phyloP scores from a whole-genome alignment of 1,140 invertebrate species.

The Cecropterus lyciades region DNA sequence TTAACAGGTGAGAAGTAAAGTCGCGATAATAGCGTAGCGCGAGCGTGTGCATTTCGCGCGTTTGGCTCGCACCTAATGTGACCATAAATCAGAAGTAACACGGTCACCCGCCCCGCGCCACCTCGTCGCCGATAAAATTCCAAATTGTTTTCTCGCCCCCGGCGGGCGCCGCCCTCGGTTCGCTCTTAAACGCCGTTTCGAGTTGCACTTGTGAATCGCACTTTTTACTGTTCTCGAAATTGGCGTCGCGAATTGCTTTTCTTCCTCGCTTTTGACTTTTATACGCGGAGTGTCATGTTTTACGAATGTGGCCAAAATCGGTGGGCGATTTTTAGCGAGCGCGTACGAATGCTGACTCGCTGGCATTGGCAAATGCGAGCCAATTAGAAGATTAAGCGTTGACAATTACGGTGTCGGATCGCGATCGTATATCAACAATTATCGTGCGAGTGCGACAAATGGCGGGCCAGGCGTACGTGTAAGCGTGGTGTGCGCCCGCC shows the following conservation, averaged over 20 bases:
- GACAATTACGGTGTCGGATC: constrained; percentile 81
- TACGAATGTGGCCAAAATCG: constrained; percentile 53
- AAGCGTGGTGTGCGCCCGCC: constrained; percentile 55
- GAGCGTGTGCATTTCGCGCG: constrained; percentile 63
- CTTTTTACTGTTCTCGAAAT: constrained; percentile 82
- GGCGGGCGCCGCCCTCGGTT: constrained; percentile 77
- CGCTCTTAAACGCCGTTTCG: constrained; percentile 82
- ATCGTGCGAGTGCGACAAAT: constrained; percentile 81
- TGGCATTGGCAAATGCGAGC: constrained; percentile 82
- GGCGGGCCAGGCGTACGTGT: constrained; percentile 64
- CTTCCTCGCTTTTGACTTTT: constrained; percentile 53
- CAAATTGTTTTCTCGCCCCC: constrained; percentile 81
- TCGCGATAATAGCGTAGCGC: constrained; percentile 15
- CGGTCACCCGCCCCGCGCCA: constrained; percentile 57
- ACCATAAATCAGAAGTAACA: constrained; percentile 78
- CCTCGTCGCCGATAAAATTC: constrained; percentile 76
- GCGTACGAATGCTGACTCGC: constrained; percentile 57
- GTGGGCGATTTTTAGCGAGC: constrained; percentile 58
- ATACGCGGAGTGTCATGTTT: constrained; percentile 49
- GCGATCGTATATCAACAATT: constrained; percentile 84
- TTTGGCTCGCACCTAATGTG: constrained; percentile 67
- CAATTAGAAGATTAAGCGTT: constrained; percentile 84
- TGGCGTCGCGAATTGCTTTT: constrained; percentile 75
- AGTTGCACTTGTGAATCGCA: constrained; percentile 82
- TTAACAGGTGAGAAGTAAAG: constrained; percentile 22